These are phyloP conservation scores for Bembecia ichneumoniformis DNA, from an alignment of 2,888 invertebrate species.

Conservation along the genomic window DNA sequence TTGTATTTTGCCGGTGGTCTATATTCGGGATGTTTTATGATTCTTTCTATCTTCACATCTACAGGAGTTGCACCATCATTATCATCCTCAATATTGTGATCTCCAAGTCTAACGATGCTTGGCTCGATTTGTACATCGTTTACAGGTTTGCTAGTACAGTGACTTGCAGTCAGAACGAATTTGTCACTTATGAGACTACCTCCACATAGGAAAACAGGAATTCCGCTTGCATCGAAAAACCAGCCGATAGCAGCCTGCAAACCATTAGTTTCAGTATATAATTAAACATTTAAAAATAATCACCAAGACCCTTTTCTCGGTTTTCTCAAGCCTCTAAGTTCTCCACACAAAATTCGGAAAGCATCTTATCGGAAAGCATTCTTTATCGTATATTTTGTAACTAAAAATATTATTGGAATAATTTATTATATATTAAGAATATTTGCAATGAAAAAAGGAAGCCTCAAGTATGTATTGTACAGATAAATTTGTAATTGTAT, in stretches of 20 bases:
- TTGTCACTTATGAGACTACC: background rate
- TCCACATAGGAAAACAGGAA: background rate
- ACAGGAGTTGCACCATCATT: background rate
- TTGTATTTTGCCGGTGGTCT: conserved; percentile 52
- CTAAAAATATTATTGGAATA: too few species aligned
- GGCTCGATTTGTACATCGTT: background rate
- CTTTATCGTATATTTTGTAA: too few species aligned
- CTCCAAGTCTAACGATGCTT: background rate
- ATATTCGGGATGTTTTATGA: conserved; percentile 50
- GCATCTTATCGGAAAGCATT: too few species aligned
- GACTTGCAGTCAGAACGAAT: conserved; percentile 5
- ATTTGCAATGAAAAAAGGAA: too few species aligned
- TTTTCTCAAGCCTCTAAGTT: too few species aligned
- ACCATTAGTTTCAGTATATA: too few species aligned
- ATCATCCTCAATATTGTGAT: background rate
- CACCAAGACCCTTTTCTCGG: too few species aligned
- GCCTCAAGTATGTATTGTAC: too few species aligned
- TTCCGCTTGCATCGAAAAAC: background rate
- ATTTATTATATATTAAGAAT: too few species aligned
- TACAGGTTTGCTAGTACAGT: background rate
- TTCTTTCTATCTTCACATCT: background rate
- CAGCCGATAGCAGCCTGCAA: background rate
- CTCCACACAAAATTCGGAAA: too few species aligned
- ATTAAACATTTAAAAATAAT: background rate
- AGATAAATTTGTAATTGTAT: too few species aligned